A percentile compares a stretch with the other conserved stretches of the same genome.
phyloP scores from a whole-genome alignment of 2,113 vertebrate genomes.

The Bambusicola thoracicus region DNA sequence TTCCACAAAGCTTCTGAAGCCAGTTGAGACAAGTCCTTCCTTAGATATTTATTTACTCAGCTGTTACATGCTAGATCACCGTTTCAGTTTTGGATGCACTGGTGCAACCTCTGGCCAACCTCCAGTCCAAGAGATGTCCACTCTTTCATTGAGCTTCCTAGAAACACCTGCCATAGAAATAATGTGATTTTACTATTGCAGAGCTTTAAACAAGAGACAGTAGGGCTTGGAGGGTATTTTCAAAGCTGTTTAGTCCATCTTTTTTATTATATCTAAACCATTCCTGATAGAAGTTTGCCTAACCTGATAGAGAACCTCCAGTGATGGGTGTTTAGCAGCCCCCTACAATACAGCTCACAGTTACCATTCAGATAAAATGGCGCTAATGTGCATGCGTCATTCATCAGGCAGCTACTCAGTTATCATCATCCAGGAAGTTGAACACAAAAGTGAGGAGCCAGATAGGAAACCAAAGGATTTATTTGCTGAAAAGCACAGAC shows the following conservation, averaged over 20 bases:
- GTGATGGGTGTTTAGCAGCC: background rate
- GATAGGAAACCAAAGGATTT: background rate
- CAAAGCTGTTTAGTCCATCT: background rate
- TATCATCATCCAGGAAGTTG: background rate
- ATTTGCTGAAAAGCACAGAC: background rate
- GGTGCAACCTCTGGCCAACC: background rate
- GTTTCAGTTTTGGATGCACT: background rate
- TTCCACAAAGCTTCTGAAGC: background rate
- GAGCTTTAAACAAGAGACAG: background rate
- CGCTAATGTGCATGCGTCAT: background rate
- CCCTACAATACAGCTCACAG: background rate
- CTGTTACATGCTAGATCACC: background rate
- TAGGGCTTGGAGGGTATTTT: background rate
- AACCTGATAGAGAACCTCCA: background rate
- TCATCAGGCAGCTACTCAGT: conserved; percentile 28
- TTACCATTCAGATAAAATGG: background rate
- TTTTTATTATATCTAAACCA: background rate
- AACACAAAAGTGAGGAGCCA: conserved; percentile 1
- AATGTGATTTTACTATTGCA: background rate
- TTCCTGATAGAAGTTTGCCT: background rate
- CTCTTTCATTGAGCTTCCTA: background rate
- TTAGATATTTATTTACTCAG: background rate
- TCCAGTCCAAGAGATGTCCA: background rate
- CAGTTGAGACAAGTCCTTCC: background rate
- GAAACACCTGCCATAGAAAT: background rate